Percentiles rank a stretch among this genome's conserved stretches.
Conservation (phyloP, 2,888 invertebrate genomes). For the Barypeithes pellucidus region DNA sequence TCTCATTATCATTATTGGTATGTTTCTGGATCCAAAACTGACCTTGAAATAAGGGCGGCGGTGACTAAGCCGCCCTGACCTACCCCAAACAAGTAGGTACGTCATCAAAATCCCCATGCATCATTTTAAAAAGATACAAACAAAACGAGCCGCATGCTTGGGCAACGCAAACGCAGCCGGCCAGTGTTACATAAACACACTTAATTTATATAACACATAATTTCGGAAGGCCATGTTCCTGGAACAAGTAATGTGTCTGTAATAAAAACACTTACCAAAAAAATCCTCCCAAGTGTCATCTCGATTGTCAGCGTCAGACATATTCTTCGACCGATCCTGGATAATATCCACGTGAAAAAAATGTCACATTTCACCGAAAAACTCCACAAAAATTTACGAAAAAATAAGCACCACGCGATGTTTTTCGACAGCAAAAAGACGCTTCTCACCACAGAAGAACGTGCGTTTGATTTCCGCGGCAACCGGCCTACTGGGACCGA, state of each 20-base stretch:
- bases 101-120: neutral
- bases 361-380: conserved; percentile 58
- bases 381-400: neutral
- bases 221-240: too few relatives aligned
- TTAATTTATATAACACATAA: too few relatives aligned
- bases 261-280: conserved; percentile 64
- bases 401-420: conserved; percentile 1
- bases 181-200: too few relatives aligned
- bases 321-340: conserved; percentile 57
- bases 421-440: neutral
- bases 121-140: neutral
- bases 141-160: neutral
- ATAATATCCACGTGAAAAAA: conserved; percentile 41
- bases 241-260: too few relatives aligned
- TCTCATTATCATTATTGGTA: too few relatives aligned
- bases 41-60: conserved; percentile 33
- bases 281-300: conserved; percentile 69
- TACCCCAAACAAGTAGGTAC: conserved; percentile 16
- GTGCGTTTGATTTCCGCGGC: conserved; percentile 12
- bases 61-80: conserved; percentile 25
- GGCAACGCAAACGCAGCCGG: too few relatives aligned
- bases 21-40: neutral
- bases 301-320: conserved; percentile 64
- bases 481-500: conserved; percentile 21
- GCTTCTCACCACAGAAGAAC: neutral